Conservation (phyloP, 2,113 vertebrate species). For the Rhabdornis inornatus region DNA sequence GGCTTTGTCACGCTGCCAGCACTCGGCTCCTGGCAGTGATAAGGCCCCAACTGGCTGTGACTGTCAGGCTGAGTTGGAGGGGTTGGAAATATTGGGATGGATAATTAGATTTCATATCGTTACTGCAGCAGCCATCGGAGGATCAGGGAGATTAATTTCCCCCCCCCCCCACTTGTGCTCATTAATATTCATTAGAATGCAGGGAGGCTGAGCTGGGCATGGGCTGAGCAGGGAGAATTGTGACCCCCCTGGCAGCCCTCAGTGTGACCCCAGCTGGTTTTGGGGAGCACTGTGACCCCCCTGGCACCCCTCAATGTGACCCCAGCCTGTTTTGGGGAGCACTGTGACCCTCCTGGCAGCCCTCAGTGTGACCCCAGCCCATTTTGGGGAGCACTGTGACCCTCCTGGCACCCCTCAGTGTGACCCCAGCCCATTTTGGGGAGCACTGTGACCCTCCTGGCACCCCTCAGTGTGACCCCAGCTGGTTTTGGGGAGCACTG, state of each 20-base stretch:
- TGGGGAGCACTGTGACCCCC: not conserved
- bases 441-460: not conserved
- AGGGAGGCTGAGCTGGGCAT: conserved; percentile 1
- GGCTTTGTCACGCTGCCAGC: conserved; percentile 64
- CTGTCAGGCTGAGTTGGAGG: conserved; percentile 76
- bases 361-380: not conserved
- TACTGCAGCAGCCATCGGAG: conserved; percentile 86
- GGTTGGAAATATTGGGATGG: conserved; percentile 91
- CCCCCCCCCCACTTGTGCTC: conserved; percentile 50
- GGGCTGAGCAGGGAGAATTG: accelerated
- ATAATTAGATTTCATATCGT: conserved; percentile 99
- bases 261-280: not conserved
- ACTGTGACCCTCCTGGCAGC: not conserved
- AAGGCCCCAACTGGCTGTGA: conserved; percentile 61
- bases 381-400: not conserved
- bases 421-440: not conserved
- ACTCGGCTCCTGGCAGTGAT: conserved; percentile 60
- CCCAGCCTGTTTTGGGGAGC: no score
- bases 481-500: accelerated
- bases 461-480: not conserved
- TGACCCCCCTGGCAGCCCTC: not conserved
- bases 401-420: not conserved
- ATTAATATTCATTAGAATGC: conserved; percentile 95
- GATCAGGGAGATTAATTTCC: conserved; percentile 95
- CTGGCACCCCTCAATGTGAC: no score